Base-by-base conservation (phyloP, 1,140 invertebrate species). In the Octopus sinensis region DNA sequence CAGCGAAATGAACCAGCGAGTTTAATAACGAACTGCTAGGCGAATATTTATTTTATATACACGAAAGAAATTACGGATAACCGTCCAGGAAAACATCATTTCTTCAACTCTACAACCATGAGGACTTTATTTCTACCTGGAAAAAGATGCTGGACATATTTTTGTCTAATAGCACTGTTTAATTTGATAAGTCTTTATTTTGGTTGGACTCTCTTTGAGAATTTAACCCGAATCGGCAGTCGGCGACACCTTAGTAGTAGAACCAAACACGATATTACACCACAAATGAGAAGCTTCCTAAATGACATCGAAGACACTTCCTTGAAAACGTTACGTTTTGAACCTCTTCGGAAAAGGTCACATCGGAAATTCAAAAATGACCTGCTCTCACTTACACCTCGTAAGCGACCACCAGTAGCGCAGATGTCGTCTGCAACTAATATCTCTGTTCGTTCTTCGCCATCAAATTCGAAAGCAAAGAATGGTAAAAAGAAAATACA, bases 111-210 rank as follows among this genome's bases (percentile, higher is more conserved):
- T 52, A 43, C 43, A 17, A 77, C 12, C 52, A 77, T 77, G 76
- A n/a, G 76, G 13, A 77, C 52, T 43, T 13, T 53, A 6, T 77
- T 77, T 77, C 17, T 51, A 6, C 52, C 76, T 17, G 76, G 76
- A 1, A 77, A 53, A 77, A 77, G 52, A 77, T 77, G 76, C 76
- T 77, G 76, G 76, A 53, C 76, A 6, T 77, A 77, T 53, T 77
- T 77, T 53, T 77, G 43, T 53, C 17, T 77, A 13, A 77, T 77
- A 6, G 52, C 52, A 23, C 23, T 77, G 76, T 77, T 77, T 43
- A 77, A 77, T 53, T n/a, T 51, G 7, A 51, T 77, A n/a, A 52
- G 76, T 53, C 76, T 77, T 7, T 77, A 77, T 43, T 77, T 51
- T 17, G 76, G 76, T 23, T 77, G 76, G 76, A 51, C 52, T 13